These are phyloP conservation scores for Cavia porcellus DNA, from an alignment of 2,113 vertebrate species.

Conservation along the genomic window DNA sequence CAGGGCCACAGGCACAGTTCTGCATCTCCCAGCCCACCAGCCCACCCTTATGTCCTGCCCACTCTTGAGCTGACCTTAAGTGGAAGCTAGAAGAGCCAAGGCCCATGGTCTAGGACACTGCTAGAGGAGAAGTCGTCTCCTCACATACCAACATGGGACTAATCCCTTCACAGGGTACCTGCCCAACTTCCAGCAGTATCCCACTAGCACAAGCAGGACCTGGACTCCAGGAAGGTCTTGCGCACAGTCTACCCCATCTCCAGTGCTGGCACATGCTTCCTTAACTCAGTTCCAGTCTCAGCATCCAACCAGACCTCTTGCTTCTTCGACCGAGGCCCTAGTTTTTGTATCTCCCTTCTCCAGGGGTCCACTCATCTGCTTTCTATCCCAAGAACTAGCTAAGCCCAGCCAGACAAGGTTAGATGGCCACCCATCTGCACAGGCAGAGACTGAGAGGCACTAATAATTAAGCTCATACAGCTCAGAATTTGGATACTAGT, in stretches of 20 bases:
- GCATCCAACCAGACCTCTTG: not conserved
- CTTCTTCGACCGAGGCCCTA: not conserved
- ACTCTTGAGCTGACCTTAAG: not conserved
- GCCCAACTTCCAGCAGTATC: not conserved
- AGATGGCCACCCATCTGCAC: not conserved
- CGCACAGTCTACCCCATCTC: not conserved
- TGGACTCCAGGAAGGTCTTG: not conserved
- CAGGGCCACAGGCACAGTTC: not conserved
- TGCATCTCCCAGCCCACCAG: not conserved
- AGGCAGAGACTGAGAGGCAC: not conserved
- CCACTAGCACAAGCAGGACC: accelerated
- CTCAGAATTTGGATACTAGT: not conserved
- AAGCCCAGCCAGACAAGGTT: not conserved
- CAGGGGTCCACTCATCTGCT: not conserved
- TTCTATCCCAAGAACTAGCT: not conserved
- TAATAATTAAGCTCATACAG: not conserved
- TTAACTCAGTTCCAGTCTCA: not conserved
- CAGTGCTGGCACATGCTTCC: not conserved
- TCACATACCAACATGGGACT: not conserved
- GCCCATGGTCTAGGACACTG: not conserved
- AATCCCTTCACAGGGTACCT: not conserved
- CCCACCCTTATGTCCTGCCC: not conserved
- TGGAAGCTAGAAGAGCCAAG: not conserved
- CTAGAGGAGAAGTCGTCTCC: not conserved
- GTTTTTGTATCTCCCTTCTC: not conserved